Evolutionary conservation across 2,113 vertebrate genomes (phyloP), one percentile per base, ranked within the genome.

Genomic region (Leptobrachium ailaonicum): DNA sequence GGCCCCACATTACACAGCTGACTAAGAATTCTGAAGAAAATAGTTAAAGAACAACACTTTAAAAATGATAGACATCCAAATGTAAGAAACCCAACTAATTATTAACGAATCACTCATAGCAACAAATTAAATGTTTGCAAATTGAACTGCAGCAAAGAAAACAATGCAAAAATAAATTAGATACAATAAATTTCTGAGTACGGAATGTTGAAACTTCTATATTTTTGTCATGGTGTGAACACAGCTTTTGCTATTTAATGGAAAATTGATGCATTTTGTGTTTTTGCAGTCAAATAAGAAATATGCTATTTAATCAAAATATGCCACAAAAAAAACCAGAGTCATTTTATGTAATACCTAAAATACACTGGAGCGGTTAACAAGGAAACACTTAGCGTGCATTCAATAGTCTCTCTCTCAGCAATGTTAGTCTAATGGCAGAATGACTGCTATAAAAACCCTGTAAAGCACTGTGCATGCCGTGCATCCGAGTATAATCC

Each of bases 61-160:
- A 20, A 20, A 73, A 58, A 74, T 2, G 72, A 41, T 11, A 63
- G 47, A 80, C 14, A 63, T 5, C 40, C 67, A 44, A 63, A 43
- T 80, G 67, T 73, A 67, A 80, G 58, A 58, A 80, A 58, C 50
- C 58, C 71, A 74, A 68, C 54, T 80, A 40, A 80, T 80, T 80
- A 80, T 80, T 73, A 80, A 80, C 74, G 71, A 56, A 68, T 74
- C 71, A 60, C 78, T 63, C 63, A 40, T 73, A 70, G 78, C 78
- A 67, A 80, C 74, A 66, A 45, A 80, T 80, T 40, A 80, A 80
- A 80, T 73, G 74, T 80, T 80, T 80, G 74, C 71, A 80, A 64
- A 80, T 43, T 40, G 73, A 66, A 79, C 73, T 20, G 71, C 71
- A 68, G 71, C 42, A 74, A 68, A 68, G 78, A 58, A 74, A 80